Evolutionary conservation across 30 jellyfish, hydroid and myxozoan genomes (phyloP), one percentile per base, ranked within the genome.

Genomic region (Rhopilema esculentum): DNA sequence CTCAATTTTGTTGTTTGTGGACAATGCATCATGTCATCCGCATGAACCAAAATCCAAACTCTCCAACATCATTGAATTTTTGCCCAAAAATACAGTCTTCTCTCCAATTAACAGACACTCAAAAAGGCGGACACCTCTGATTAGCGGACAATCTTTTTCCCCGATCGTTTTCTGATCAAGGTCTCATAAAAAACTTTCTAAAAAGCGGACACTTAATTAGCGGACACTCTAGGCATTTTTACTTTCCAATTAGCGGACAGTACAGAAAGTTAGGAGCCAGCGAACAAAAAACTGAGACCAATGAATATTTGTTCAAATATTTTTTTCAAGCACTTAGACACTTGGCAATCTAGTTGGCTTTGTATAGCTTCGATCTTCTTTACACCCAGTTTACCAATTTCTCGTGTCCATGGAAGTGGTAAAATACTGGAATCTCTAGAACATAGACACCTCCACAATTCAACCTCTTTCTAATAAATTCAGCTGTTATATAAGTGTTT

Each of bases 271-370:
- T 67, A 67, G 48, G 78, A 67, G 78, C 78, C 87, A 76, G 87
- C 87, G 87, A 76, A 50, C 61, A 76, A 76, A n/a, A 76, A 76
- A 72, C 66, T 27, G 83, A 72, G 83, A 72, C 66, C 66, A 72
- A 72, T 72, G 66, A 72, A 72, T 72, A 76, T 76, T 76, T 76
- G 87, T 76, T 76, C 87, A 76, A 32, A 61, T 32, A 76, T 76
- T 74, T 33, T n/a, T 74, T 74, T 74, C 85, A 27, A 74, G 29
- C 27, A 74, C 85, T 74, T 74, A n/a, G 78, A 76, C 75, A 76
- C 79, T 33, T 76, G 30, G 76, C 79, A 76, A 76, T 76, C 87
- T 32, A 76, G 24, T 76, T 76, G 75, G 87, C 87, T 76, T 49
- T 76, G 25, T 20, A 70, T 28, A 70, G 81, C 81, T 70, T 70